These are phyloP conservation scores for Theonella swinhoei DNA, from an alignment of 37 sponge, comb jelly and placozoan genomes.

Conservation along the genomic window DNA sequence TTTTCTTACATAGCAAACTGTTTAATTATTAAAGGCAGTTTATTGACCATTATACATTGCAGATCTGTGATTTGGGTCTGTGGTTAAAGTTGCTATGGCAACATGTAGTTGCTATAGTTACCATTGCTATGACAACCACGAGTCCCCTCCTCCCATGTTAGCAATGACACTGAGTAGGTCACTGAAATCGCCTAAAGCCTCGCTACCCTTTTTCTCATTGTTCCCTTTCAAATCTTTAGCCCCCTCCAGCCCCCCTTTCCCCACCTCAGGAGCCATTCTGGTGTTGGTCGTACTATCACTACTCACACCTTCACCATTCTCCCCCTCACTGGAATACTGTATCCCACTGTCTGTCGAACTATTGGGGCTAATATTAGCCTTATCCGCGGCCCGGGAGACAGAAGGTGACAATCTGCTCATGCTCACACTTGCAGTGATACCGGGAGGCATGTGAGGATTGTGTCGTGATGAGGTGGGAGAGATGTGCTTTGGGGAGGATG, in stretches of 20 bases:
- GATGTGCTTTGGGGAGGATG: not conserved
- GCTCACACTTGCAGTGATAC: slow-evolving; percentile 16
- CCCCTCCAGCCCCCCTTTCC: no score
- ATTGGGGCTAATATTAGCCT: slow-evolving; percentile 35
- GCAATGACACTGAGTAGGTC: not conserved
- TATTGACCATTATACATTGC: no score
- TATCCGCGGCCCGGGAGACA: not conserved
- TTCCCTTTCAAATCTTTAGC: not conserved
- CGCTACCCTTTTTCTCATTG: not conserved
- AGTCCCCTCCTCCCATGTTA: not conserved
- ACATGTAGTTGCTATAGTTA: no score
- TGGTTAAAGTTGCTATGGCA: no score
- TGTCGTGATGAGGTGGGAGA: not conserved
- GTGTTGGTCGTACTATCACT: not conserved
- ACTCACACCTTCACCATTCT: not conserved
- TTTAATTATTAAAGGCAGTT: no score
- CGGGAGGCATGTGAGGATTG: not conserved
- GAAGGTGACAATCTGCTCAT: slow-evolving; percentile 12
- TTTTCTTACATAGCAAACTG: no score
- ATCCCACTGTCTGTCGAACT: slow-evolving; percentile 66
- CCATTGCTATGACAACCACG: not conserved
- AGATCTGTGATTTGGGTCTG: no score
- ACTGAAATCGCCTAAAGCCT: not conserved
- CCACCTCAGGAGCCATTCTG: not conserved
- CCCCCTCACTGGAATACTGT: slow-evolving; percentile 54